Conservation (phyloP, 2,113 vertebrate species). For the Notechis scutatus region DNA sequence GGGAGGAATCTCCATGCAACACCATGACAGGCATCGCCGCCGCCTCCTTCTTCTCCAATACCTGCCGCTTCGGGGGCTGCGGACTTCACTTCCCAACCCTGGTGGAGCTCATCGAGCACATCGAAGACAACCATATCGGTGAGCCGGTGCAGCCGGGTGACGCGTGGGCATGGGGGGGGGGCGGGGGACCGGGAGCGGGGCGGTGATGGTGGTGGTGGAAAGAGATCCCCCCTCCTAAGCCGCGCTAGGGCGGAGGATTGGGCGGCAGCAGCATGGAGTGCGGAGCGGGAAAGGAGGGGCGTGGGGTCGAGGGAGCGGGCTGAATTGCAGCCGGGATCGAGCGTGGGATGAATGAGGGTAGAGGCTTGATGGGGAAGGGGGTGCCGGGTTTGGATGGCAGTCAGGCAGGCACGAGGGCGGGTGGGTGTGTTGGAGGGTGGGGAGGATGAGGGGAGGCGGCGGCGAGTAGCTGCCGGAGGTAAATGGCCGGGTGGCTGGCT, state of each 20-base stretch:
- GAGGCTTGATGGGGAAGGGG: slow-evolving; percentile 30
- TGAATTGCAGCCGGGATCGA: background rate
- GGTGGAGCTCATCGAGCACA: slow-evolving; percentile 92
- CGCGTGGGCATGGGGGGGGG: background rate
- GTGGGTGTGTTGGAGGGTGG: slow-evolving; percentile 43
- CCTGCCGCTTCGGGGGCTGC: slow-evolving; percentile 90
- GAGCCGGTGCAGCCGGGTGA: slow-evolving; percentile 47
- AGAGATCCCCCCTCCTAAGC: background rate
- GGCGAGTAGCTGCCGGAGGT: background rate
- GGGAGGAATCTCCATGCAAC: slow-evolving; percentile 74
- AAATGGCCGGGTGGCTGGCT: slow-evolving; percentile 42
- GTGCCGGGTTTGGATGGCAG: background rate
- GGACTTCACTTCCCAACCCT: slow-evolving; percentile 89
- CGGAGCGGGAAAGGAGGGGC: background rate
- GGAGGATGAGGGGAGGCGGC: background rate
- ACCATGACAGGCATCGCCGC: slow-evolving; percentile 96
- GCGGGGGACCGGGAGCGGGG: background rate
- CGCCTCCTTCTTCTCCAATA: slow-evolving; percentile 95
- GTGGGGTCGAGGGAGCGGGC: background rate
- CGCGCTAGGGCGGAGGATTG: background rate
- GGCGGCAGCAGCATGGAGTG: slow-evolving; percentile 8
- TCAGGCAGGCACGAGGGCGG: background rate
- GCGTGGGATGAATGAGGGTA: slow-evolving; percentile 19
- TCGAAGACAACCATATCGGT: slow-evolving; percentile 95
- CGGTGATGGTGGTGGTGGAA: background rate